Evolutionary conservation across 2,797 vertebrate genomes (phyloP), one percentile per base, ranked within the genome.

Genomic region (Loris lydekkerianus): DNA sequence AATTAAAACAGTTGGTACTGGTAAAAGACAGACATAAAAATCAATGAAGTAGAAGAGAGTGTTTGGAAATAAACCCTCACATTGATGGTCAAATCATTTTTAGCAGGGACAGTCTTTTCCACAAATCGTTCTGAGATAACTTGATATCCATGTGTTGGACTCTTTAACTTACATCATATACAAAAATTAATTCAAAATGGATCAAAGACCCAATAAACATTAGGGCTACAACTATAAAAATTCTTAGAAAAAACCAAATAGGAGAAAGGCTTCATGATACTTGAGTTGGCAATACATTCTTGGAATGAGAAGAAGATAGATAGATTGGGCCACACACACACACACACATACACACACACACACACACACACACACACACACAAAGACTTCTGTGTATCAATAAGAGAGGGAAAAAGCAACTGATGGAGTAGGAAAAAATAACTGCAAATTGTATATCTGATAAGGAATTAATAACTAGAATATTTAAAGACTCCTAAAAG

Each of bases 171-270:
- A 73, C 11, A 63, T 63, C 11, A 83, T 46, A 82, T 29, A 56
- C 29, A 91, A 86, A 86, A 91, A 80, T 29, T 63, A 73, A 91
- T 65, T 91, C 65, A 65, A 58, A 80, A 65, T 73, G 29, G 18
- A 81, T 72, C 20, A 87, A 37, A 87, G 34, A 73, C 31, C 73
- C 40, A 81, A 81, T 63, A 81, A 73, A 87, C 20, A 34, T 40
- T 73, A 93, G n/a, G 37, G 6, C 43, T 73, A 37, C 43, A 75
- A 75, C 25, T 15, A 75, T 46, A 46, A 46, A 46, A 73, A 46
- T 15, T 46, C 25, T 46, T 75, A 75, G 25, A 46, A 75, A 7
- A 25, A 40, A 40, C 40, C 40, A 75, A 75, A 75, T 8, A 75
- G 40, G 40, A 75, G 40, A 75, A 75, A 75, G 43, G 23, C 14